These are phyloP conservation scores for Conus betulinus DNA, from an alignment of 1,140 invertebrate genomes.

Conservation along the genomic window DNA sequence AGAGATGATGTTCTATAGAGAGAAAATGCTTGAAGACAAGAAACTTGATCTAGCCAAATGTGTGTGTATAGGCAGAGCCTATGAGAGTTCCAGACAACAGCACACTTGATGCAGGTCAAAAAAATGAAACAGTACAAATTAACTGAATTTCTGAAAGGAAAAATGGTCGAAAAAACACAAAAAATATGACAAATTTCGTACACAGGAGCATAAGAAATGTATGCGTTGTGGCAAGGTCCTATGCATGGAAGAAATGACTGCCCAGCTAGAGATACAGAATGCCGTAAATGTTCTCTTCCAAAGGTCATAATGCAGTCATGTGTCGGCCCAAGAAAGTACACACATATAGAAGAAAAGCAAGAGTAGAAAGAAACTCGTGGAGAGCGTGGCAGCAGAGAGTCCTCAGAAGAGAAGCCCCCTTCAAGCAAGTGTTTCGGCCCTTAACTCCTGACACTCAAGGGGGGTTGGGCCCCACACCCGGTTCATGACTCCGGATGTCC, in stretches of 20 bases:
- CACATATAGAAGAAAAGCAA: not conserved
- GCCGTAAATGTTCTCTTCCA: not conserved
- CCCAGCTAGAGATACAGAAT: not conserved
- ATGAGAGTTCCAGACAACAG: not conserved
- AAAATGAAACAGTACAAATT: not conserved
- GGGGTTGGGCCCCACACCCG: not conserved
- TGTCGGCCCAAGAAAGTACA: not conserved
- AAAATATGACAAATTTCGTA: not conserved
- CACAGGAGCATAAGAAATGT: not conserved
- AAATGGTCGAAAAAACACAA: no score
- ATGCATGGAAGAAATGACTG: slow-evolving; percentile 13
- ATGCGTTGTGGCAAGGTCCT: not conserved
- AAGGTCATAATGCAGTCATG: not conserved
- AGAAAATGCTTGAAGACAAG: slow-evolving; percentile 2
- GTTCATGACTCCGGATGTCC: no score
- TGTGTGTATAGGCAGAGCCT: no score
- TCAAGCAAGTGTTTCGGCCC: not conserved
- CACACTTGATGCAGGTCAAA: not conserved
- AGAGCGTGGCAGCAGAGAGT: not conserved
- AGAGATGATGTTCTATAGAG: not conserved
- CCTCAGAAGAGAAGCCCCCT: no score
- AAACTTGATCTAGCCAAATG: not conserved
- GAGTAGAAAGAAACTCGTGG: not conserved
- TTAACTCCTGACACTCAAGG: not conserved
- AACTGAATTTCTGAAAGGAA: not conserved